Evolutionary conservation across 2,113 vertebrate species (phyloP), one percentile per base, ranked within the genome.

Genomic region (Ophiodon elongatus): DNA sequence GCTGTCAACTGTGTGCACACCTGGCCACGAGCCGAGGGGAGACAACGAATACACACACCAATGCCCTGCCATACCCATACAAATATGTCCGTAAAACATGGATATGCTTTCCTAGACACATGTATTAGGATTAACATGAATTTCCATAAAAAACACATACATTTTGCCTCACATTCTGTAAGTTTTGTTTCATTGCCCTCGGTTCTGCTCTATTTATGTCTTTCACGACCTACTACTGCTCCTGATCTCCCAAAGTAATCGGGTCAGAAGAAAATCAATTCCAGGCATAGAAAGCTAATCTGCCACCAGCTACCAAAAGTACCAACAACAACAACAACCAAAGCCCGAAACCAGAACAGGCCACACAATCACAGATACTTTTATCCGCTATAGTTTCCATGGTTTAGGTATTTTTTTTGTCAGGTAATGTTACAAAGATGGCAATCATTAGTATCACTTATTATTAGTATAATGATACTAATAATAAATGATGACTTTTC

Each of bases 21-120:
- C 74, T 83, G 80, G 71, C 80, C 31, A 37, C 6, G 0, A n/a
- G 88, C 85, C 27, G 7, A 59, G 56, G 39, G 50, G 54, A 37
- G 27, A 62, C 45, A 37, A 76, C 21, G 21, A 21, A 65, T 35
- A 39, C 59, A 52, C 76, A 56, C 60, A 60, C 31, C 33, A 11
- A 43, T 6, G 8, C 37, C 21, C 54, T 29, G 4, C 21, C 41
- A 65, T 8, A 35, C 15, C 10, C 14, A 10, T 13, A 47, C 4
- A 68, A 39, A 21, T 6, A 14, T 25, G 11, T 39, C n/a, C 66
- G 41, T 27, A 56, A 52, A 70, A 37, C 25, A 62, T 41, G n/a
- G 50, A 11, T 4, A 8, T 35, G 17, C 4, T 74, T 6, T 45
- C 8, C 6, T 31, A 23, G 56, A 64, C 2, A 60, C 15, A 47